A percentile compares a stretch with the other conserved stretches of the same genome.
Evolutionary conservation across 2,888 invertebrate genomes (phyloP).

Genomic region (Lithophane semibrunnea): DNA sequence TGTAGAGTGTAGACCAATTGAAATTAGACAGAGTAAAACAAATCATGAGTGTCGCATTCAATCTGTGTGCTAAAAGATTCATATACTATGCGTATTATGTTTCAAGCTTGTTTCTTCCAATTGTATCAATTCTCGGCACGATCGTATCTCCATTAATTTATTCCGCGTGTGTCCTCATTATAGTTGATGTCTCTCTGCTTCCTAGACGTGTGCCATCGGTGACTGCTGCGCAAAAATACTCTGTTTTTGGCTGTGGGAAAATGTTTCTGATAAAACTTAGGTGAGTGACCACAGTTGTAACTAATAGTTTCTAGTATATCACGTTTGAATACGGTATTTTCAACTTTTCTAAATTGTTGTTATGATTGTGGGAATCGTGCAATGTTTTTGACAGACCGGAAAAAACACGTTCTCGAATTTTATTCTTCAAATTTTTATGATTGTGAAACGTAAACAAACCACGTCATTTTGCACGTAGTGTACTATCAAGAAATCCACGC

Average conservation of each 20-base stretch:
- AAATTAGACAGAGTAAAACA: conserved; percentile 26
- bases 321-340: neutral
- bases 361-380: neutral
- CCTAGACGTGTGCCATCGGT: conserved; percentile 43
- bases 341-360: conserved; percentile 1
- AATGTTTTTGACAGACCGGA: conserved; percentile 4
- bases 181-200: conserved; percentile 43
- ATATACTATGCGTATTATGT: conserved; percentile 39
- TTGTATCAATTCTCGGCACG: conserved; percentile 65
- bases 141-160: conserved; percentile 67
- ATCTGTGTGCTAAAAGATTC: conserved; percentile 37
- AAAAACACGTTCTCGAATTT: conserved; percentile 10
- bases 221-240: conserved; percentile 22
- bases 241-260: conserved; percentile 25
- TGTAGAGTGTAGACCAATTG: conserved; percentile 4
- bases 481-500: conserved; percentile 28
- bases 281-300: conserved; percentile 44
- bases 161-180: conserved; percentile 64
- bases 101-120: conserved; percentile 59
- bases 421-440: conserved; percentile 15
- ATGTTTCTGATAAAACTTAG: conserved; percentile 56
- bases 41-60: conserved; percentile 29
- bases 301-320: conserved; percentile 1
- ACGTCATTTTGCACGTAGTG: conserved; percentile 23
- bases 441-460: conserved; percentile 21